These are phyloP conservation scores for Petrocephalus zakoni DNA, from an alignment of 2,113 vertebrate species.

Conservation along the genomic window DNA sequence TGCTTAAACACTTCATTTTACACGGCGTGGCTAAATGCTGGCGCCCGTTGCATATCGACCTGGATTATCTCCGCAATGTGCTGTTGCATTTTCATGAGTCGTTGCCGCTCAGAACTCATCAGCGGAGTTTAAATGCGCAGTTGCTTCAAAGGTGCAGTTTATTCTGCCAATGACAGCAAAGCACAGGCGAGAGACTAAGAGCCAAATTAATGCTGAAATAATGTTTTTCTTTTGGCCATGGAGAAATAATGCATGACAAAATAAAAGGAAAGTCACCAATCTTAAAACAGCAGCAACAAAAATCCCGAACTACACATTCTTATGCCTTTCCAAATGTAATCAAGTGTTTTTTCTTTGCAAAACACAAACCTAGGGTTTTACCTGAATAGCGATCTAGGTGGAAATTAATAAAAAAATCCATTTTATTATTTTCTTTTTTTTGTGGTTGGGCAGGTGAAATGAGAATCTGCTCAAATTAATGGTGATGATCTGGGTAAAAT, in stretches of 20 bases:
- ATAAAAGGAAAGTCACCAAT: neutral
- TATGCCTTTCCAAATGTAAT: neutral
- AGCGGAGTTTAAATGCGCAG: neutral
- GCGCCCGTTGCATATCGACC: slow-evolving; percentile 23
- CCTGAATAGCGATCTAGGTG: neutral
- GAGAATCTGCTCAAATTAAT: neutral
- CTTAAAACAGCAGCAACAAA: neutral
- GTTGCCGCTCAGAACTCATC: slow-evolving; percentile 10
- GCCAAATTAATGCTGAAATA: slow-evolving; percentile 1
- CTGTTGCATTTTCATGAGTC: slow-evolving; percentile 24
- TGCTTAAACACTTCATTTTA: slow-evolving; percentile 34
- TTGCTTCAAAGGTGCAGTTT: slow-evolving; percentile 1
- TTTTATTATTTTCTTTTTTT: neutral
- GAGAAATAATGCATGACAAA: neutral
- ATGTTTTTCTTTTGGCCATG: neutral
- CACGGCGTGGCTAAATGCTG: slow-evolving; percentile 22
- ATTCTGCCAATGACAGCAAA: neutral
- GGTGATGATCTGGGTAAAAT: neutral
- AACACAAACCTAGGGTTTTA: neutral
- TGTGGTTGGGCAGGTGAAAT: neutral
- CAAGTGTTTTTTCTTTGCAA: neutral
- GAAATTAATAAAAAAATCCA: neutral
- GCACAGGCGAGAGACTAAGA: neutral
- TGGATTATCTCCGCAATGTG: slow-evolving; percentile 13
- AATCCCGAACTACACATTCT: neutral